A percentile compares a stretch with the other conserved stretches of the same genome.
Conservation (phyloP, 2,797 vertebrate species). For the Sebastes taczanowskii region DNA sequence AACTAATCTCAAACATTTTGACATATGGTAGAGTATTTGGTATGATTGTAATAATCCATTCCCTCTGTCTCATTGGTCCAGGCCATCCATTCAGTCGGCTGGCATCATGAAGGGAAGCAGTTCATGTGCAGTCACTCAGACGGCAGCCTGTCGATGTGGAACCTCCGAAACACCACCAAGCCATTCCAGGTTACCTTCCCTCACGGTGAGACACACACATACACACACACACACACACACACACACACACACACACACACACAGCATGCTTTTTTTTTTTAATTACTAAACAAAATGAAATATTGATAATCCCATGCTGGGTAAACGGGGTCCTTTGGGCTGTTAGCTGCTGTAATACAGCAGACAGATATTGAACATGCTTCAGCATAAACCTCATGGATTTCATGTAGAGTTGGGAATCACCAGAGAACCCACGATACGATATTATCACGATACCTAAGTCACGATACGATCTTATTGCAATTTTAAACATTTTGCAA, state of each 20-base stretch:
- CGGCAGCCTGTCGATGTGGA: slow-evolving; percentile 96
- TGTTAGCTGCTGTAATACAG: not conserved
- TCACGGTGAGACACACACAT: slow-evolving; percentile 87
- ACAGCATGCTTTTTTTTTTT: not conserved
- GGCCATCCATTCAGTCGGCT: slow-evolving; percentile 97
- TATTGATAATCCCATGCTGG: not conserved
- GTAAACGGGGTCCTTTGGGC: not conserved
- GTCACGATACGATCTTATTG: too few relatives aligned
- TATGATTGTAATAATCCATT: not conserved
- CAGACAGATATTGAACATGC: not conserved
- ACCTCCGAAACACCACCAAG: slow-evolving; percentile 92
- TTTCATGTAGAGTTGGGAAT: too few relatives aligned
- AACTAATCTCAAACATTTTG: not conserved
- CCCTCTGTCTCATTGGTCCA: slow-evolving; percentile 57
- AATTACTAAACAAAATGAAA: not conserved
- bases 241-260: not conserved
- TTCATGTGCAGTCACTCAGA: slow-evolving; percentile 99
- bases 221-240: not conserved
- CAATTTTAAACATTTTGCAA: too few relatives aligned
- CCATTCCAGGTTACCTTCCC: slow-evolving; percentile 97
- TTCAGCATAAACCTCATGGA: not conserved
- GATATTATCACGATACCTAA: too few relatives aligned
- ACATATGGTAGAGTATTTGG: not conserved
- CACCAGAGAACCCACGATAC: too few relatives aligned
- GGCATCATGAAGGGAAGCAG: slow-evolving; percentile 98